Evolutionary conservation across 2,888 invertebrate species (phyloP).

Genomic region (Drosophila histrio): DNA sequence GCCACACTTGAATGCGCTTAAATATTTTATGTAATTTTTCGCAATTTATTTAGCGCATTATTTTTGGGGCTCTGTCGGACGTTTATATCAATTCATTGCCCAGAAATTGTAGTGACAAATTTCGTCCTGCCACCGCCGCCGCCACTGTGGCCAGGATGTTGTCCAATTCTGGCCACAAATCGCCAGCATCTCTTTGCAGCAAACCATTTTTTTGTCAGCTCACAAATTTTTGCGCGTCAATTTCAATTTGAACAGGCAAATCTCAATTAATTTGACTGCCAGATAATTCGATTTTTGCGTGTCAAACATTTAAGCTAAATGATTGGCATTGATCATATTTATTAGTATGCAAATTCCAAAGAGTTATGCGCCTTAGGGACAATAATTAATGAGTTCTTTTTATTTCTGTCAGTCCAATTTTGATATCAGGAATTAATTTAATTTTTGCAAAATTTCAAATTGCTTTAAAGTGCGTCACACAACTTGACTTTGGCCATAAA

Average conservation of each 20-base stretch:
- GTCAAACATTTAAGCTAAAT: slow-evolving; percentile 35
- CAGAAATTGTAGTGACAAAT: slow-evolving; percentile 62
- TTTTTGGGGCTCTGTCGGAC: slow-evolving; percentile 49
- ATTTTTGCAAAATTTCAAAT: slow-evolving; percentile 36
- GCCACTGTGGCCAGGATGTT: slow-evolving; percentile 11
- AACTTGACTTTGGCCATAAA: slow-evolving; percentile 43
- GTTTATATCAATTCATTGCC: slow-evolving; percentile 74
- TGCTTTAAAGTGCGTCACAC: slow-evolving; percentile 32
- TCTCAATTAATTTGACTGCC: slow-evolving; percentile 66
- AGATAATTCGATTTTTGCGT: slow-evolving; percentile 67
- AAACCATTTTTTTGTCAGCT: slow-evolving; percentile 41
- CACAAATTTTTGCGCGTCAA: slow-evolving; percentile 59
- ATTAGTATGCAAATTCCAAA: slow-evolving; percentile 11
- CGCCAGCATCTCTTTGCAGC: slow-evolving; percentile 6
- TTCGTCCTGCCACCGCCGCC: slow-evolving; percentile 22
- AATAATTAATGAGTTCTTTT: slow-evolving; percentile 34
- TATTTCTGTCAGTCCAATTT: neutral
- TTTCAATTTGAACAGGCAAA: slow-evolving; percentile 60
- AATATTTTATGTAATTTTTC: slow-evolving; percentile 80
- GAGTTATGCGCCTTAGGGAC: slow-evolving; percentile 2
- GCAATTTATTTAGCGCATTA: slow-evolving; percentile 80
- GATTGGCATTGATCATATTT: slow-evolving; percentile 58
- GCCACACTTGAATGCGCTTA: slow-evolving; percentile 79
- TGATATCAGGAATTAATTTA: slow-evolving; percentile 30
- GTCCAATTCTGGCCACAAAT: slow-evolving; percentile 45